These are phyloP conservation scores for Sebastes nivosus DNA, from an alignment of 2,797 vertebrate genomes.

Conservation along the genomic window DNA sequence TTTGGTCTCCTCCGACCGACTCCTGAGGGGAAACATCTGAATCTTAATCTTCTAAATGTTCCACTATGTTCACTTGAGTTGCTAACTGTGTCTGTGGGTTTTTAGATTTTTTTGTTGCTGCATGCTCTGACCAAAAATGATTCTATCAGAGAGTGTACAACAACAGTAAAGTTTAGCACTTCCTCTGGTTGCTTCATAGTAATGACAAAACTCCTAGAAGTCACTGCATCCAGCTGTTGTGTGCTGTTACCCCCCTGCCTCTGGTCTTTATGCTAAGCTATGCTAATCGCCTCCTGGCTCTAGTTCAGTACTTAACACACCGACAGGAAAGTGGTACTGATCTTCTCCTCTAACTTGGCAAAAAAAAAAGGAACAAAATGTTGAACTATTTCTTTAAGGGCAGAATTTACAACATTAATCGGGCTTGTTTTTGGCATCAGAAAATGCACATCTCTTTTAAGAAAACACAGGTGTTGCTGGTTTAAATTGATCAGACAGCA, in stretches of 20 bases:
- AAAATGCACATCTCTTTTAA: not conserved
- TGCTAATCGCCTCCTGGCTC: not conserved
- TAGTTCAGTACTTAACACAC: not conserved
- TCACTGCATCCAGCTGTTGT: not conserved
- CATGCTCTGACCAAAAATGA: not conserved
- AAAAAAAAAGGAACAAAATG: not conserved
- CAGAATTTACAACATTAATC: not conserved
- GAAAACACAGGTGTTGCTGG: not conserved
- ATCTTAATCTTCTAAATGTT: not conserved
- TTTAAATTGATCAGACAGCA: not conserved
- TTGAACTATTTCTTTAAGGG: not conserved
- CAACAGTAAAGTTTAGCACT: not conserved
- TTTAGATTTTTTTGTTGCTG: not conserved
- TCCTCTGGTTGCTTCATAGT: not conserved
- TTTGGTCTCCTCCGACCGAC: not conserved
- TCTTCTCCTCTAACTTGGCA: not conserved
- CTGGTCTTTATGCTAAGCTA: constrained; percentile 18
- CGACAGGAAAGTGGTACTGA: not conserved
- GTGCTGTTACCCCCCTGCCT: not conserved
- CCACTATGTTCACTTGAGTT: not conserved
- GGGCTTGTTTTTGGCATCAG: not conserved
- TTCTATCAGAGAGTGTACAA: not conserved
- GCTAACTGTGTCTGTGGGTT: not conserved
- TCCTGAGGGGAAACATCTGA: not conserved
- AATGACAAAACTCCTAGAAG: not conserved